Percentiles rank a stretch among this genome's conserved stretches.
Evolutionary conservation across 2,797 vertebrate species (phyloP).

Genomic region (Kryptopterus vitreolus): DNA sequence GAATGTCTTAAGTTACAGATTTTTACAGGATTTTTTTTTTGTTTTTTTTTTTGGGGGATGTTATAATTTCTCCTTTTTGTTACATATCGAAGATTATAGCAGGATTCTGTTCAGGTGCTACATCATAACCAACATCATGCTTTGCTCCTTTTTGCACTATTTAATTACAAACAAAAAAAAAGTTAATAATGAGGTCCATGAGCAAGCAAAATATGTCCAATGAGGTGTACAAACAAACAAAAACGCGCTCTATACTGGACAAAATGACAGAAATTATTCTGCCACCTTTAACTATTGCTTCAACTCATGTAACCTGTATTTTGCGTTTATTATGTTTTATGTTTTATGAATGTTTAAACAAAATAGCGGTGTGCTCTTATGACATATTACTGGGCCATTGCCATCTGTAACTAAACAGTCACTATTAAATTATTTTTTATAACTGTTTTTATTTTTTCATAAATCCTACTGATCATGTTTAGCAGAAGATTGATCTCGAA

Average conservation of each 20-base stretch:
- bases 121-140: slow-evolving; percentile 68
- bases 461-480: slow-evolving; percentile 1
- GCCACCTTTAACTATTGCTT: slow-evolving; percentile 9
- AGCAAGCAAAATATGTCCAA: slow-evolving; percentile 44
- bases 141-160: slow-evolving; percentile 88
- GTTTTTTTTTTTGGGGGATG: too few relatives aligned
- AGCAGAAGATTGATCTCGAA: slow-evolving; percentile 3
- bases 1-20: slow-evolving; percentile 54
- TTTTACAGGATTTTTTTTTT: slow-evolving; percentile 36
- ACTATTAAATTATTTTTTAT: slow-evolving; percentile 25
- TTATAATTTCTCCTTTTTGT: slow-evolving; percentile 47
- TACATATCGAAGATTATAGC: slow-evolving; percentile 61
- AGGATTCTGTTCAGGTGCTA: slow-evolving; percentile 48
- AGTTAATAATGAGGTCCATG: slow-evolving; percentile 49
- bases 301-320: neutral
- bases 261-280: slow-evolving; percentile 50
- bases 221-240: slow-evolving; percentile 35
- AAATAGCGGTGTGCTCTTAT: neutral
- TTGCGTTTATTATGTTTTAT: slow-evolving; percentile 1
- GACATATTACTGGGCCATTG: slow-evolving; percentile 22
- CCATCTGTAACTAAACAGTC: slow-evolving; percentile 15
- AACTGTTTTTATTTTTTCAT: neutral
- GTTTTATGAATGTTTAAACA: slow-evolving; percentile 16
- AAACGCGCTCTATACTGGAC: slow-evolving; percentile 9
- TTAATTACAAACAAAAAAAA: slow-evolving; percentile 69